Base-by-base conservation (phyloP, 2,888 invertebrate species). In the Leptogaster cylindrica region DNA sequence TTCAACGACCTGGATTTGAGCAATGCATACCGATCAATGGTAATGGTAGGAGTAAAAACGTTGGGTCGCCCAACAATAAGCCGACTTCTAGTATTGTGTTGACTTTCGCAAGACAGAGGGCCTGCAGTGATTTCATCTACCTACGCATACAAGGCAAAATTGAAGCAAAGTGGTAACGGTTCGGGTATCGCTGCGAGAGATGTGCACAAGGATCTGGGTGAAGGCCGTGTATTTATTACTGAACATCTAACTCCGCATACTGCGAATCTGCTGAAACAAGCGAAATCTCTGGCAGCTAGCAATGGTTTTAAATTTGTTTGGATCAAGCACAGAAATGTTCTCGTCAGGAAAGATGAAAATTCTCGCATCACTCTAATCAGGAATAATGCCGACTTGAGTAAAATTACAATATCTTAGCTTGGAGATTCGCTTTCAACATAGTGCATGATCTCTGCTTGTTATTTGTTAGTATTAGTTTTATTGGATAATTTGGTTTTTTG, bases 201-300 rank as follows among this genome's bases (percentile, higher is more conserved):
- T 16, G 46, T 44, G 5, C 46, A 44, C 2, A n/a, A n/a, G n/a
- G 46, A 5, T 12, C 46, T 44, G 46, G 46, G 46, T 44, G 46
- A 44, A 6, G 46, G 5, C 3, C 14, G 7, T 16, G 16, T 44
- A 8, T 44, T 14, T 18, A 18, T 44, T 16, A 18, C 14, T 44
- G 46, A 44, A 44, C 46, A 5, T 3, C 18, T 44, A 7, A 44
- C 46, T 12, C 3, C 46, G 2, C 7, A 2, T 14, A 44, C 3
- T 6, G 14, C 46, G 7, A 16, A 16, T 3, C 46, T 44, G 14
- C 18, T 16, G 3, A 44, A 44, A 3, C 16, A 44, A 5, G 16
- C 46, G 14, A 44, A 44, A 18, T 12, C 2, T 2, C 10, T 3
- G 7, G 14, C 18, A 3, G 16, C 2, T 14, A 7, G 18, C 10